A percentile compares a stretch with the other conserved stretches of the same genome.
phyloP scores from a whole-genome alignment of 2,113 vertebrate species.

The Peromyscus maniculatus region DNA sequence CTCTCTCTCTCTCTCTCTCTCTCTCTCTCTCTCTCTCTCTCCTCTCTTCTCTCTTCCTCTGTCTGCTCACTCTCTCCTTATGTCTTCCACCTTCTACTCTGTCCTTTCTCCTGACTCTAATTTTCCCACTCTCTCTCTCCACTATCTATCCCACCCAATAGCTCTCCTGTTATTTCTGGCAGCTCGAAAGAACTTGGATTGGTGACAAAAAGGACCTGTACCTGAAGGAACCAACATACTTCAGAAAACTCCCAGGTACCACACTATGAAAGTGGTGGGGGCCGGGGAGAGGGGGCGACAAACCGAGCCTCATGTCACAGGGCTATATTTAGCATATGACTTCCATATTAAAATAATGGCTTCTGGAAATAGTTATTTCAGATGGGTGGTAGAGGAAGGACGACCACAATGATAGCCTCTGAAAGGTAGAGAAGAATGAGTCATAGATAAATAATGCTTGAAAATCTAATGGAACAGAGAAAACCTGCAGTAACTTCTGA shows the following conservation, averaged over 20 bases:
- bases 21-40: background rate
- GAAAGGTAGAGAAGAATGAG: conserved; percentile 22
- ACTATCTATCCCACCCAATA: background rate
- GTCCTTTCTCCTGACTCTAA: background rate
- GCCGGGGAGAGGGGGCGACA: rapidly evolving
- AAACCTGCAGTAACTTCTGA: conserved; percentile 27
- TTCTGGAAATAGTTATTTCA: conserved; percentile 30
- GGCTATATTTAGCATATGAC: background rate
- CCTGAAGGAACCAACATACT: background rate
- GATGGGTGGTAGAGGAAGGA: background rate
- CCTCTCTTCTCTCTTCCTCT: background rate
- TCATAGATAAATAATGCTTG: conserved; percentile 10
- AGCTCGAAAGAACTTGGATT: background rate
- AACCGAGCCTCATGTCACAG: background rate
- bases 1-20: background rate
- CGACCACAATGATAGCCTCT: conserved; percentile 24
- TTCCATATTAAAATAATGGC: background rate
- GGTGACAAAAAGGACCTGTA: background rate
- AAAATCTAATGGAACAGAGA: background rate
- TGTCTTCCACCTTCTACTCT: background rate
- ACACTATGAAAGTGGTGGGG: rapidly evolving
- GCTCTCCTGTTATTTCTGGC: background rate
- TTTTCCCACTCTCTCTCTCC: background rate
- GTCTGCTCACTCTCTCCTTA: background rate
- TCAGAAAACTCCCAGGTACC: background rate